Conservation (phyloP, 2,888 invertebrate species). For the Autographa pulchrina region DNA sequence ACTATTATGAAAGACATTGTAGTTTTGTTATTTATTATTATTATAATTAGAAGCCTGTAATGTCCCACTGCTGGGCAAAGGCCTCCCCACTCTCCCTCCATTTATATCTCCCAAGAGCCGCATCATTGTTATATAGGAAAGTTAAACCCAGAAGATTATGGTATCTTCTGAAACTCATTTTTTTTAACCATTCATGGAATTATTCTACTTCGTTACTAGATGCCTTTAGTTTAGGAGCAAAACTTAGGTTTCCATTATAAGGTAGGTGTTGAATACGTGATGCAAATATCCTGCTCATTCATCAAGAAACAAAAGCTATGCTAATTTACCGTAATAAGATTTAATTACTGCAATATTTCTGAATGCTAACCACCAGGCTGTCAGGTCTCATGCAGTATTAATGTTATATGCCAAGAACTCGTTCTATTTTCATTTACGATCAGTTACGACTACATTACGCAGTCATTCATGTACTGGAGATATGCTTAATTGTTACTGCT, state of each 20-base stretch:
- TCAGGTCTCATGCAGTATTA: slow-evolving; percentile 38
- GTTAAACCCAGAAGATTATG: too few species aligned
- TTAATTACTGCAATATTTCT: slow-evolving; percentile 17
- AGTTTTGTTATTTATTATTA: too few species aligned
- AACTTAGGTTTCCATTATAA: not conserved
- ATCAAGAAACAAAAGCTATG: slow-evolving; percentile 11
- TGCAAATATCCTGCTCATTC: not conserved
- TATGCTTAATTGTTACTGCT: not conserved
- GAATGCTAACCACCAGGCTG: slow-evolving; percentile 16
- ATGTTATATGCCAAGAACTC: slow-evolving; percentile 34
- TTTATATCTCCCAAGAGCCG: too few species aligned
- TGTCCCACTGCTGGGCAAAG: too few species aligned
- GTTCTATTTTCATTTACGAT: slow-evolving; percentile 30
- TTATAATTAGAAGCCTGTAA: too few species aligned
- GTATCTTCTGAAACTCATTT: too few species aligned
- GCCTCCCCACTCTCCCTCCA: too few species aligned
- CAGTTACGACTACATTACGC: slow-evolving; percentile 3
- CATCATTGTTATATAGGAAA: too few species aligned
- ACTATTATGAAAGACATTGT: not conserved
- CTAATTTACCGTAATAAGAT: slow-evolving; percentile 22
- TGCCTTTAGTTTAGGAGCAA: not conserved
- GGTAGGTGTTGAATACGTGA: not conserved
- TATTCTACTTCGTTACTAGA: too few species aligned
- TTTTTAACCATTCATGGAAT: too few species aligned
- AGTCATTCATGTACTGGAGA: not conserved